phyloP scores from a whole-genome alignment of 2,888 invertebrate species.

The Drosophila ustulata region DNA sequence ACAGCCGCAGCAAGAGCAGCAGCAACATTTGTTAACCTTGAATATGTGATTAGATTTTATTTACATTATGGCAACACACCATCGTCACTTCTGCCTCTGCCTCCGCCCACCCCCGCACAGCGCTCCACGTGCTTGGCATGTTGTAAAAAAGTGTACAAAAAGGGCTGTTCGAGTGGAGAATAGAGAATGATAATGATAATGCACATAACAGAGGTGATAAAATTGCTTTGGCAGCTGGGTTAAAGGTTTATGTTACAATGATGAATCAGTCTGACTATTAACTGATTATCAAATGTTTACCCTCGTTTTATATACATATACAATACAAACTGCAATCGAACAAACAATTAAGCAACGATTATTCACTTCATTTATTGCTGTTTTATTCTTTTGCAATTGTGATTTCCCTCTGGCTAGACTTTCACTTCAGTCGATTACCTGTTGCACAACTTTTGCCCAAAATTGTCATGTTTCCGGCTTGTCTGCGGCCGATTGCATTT shows the following conservation, averaged over 20 bases:
- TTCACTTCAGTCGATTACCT: slow-evolving; percentile 63
- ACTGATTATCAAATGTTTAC: slow-evolving; percentile 23
- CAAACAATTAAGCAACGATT: slow-evolving; percentile 15
- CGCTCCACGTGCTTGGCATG: slow-evolving; percentile 2
- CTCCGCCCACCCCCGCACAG: background rate
- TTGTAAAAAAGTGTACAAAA: slow-evolving; percentile 1
- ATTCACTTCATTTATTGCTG: no score
- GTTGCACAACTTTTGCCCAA: slow-evolving; percentile 59
- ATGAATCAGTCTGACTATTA: slow-evolving; percentile 24
- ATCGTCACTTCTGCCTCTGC: background rate
- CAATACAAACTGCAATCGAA: background rate
- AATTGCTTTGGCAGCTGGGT: slow-evolving; percentile 2
- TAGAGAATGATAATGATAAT: slow-evolving; percentile 16
- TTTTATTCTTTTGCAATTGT: slow-evolving; percentile 6
- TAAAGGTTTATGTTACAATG: slow-evolving; percentile 14
- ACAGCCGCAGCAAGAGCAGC: slow-evolving; percentile 34
- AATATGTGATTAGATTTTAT: slow-evolving; percentile 69
- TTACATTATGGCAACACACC: slow-evolving; percentile 44
- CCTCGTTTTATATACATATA: background rate
- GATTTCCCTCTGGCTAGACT: slow-evolving; percentile 41
- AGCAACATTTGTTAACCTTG: slow-evolving; percentile 63
- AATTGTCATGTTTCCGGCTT: slow-evolving; percentile 47
- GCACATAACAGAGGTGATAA: slow-evolving; percentile 10
- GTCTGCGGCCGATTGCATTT: slow-evolving; percentile 29
- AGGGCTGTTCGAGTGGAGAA: slow-evolving; percentile 3